phyloP scores from a whole-genome alignment of 2,888 invertebrate genomes.

The Hydrotaea diabolus region DNA sequence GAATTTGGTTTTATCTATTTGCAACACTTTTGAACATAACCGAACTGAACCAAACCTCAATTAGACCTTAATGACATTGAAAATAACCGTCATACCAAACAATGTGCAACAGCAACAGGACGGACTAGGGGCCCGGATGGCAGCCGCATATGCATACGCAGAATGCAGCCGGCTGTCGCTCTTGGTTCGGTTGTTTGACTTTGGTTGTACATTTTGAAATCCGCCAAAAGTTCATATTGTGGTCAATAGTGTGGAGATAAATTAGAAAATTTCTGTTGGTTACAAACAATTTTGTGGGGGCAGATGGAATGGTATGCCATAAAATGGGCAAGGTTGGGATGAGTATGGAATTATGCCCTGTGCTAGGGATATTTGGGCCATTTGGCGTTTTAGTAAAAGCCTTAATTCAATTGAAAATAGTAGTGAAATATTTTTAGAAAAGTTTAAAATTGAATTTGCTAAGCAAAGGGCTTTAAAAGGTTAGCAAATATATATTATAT shows the following conservation, averaged over 20 bases:
- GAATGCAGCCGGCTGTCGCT: conserved; percentile 7
- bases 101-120: background rate
- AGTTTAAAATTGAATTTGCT: too few species aligned
- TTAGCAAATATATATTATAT: too few species aligned
- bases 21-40: conserved; percentile 1
- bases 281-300: background rate
- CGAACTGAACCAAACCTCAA: conserved; percentile 56
- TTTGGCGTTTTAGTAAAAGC: too few species aligned
- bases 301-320: background rate
- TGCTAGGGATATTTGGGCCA: background rate
- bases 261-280: background rate
- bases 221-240: conserved; percentile 35
- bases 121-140: background rate
- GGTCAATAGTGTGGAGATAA: conserved; percentile 21
- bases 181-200: background rate
- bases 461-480: too few species aligned
- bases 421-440: too few species aligned
- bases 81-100: conserved; percentile 45
- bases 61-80: conserved; percentile 63
- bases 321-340: background rate
- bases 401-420: too few species aligned
- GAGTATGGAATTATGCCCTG: background rate
- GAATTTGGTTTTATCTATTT: conserved; percentile 24
- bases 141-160: background rate
- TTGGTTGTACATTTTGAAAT: background rate